Evolutionary conservation across 2,888 invertebrate genomes (phyloP).

Genomic region (Ptilodon capucinus): DNA sequence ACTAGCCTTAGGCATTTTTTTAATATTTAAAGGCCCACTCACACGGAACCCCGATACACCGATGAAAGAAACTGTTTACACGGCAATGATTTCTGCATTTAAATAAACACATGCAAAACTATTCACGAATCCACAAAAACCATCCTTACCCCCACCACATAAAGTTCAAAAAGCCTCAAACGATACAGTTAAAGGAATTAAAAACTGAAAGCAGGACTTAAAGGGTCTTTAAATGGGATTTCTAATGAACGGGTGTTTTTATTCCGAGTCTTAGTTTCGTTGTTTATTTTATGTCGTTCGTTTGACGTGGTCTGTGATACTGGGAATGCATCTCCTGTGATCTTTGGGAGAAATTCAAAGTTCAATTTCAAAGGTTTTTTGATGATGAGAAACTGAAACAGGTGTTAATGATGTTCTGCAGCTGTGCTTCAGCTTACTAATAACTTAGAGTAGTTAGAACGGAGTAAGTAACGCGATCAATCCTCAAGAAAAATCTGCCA

Average conservation of each 20-base stretch:
- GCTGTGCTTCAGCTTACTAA: too few species aligned
- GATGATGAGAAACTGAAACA: too few species aligned
- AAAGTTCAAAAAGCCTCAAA: slow-evolving; percentile 15
- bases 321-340: neutral
- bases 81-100: slow-evolving; percentile 38
- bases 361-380: too few species aligned
- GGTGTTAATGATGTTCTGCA: too few species aligned
- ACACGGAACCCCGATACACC: slow-evolving; percentile 30
- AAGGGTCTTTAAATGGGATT: slow-evolving; percentile 17
- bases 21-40: neutral
- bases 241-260: slow-evolving; percentile 34
- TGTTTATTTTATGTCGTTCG: slow-evolving; percentile 9
- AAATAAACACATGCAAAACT: slow-evolving; percentile 25
- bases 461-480: too few species aligned
- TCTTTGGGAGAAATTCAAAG: too few species aligned
- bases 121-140: slow-evolving; percentile 16
- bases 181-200: slow-evolving; percentile 28
- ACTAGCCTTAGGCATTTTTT: neutral
- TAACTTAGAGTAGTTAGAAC: too few species aligned
- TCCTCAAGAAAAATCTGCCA: too few species aligned
- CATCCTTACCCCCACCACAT: slow-evolving; percentile 12
- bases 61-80: slow-evolving; percentile 40
- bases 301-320: slow-evolving; percentile 9
- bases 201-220: slow-evolving; percentile 23
- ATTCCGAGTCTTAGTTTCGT: slow-evolving; percentile 2